phyloP scores from a whole-genome alignment of 1,140 invertebrate species.

The Papilio polyxenes region DNA sequence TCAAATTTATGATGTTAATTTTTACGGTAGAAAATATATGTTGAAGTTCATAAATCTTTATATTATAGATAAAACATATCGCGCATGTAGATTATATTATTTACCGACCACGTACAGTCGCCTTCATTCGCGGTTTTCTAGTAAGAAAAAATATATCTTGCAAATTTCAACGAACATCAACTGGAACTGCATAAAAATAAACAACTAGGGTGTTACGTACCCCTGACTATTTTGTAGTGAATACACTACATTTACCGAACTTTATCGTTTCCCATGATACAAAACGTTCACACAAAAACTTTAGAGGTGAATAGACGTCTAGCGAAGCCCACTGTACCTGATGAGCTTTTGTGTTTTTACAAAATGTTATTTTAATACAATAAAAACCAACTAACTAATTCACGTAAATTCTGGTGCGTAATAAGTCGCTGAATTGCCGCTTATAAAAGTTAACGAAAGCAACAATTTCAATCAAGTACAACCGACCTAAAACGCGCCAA shows the following conservation, averaged over 20 bases:
- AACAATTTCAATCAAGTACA: constrained; percentile 32
- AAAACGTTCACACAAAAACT: background rate
- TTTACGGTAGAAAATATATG: background rate
- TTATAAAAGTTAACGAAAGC: constrained; percentile 28
- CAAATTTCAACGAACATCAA: no score
- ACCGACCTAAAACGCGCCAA: constrained; percentile 25
- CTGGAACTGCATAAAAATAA: background rate
- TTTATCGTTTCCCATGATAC: background rate
- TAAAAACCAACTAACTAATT: background rate
- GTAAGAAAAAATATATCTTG: no score
- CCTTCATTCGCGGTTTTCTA: no score
- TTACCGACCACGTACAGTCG: no score
- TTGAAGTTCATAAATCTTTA: background rate
- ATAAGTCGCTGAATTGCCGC: background rate
- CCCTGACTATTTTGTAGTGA: no score
- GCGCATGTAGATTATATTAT: no score
- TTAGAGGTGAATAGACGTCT: background rate
- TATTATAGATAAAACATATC: background rate
- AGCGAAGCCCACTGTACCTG: background rate
- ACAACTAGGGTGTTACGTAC: background rate
- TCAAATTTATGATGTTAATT: background rate
- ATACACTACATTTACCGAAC: background rate
- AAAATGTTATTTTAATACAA: background rate
- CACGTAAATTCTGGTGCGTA: background rate
- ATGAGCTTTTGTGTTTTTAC: background rate